Evolutionary conservation across 2,888 invertebrate species (phyloP).

Genomic region (Alcis repandata): DNA sequence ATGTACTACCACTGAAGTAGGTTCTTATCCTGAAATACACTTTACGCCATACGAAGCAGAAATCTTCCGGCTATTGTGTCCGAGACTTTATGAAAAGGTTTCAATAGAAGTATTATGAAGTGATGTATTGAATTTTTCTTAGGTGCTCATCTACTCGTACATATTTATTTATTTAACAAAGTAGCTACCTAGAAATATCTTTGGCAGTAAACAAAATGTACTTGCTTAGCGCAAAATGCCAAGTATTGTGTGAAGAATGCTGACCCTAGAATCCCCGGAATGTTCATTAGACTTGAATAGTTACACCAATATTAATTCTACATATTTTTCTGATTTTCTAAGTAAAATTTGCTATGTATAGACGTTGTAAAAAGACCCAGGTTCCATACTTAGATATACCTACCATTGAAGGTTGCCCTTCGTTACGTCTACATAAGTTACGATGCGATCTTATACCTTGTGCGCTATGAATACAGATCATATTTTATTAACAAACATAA

Average conservation of each 20-base stretch:
- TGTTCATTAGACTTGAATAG: too few relatives aligned
- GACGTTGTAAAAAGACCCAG: not conserved
- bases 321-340: too few relatives aligned
- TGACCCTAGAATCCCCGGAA: too few relatives aligned
- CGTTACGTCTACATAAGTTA: not conserved
- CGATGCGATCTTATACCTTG: not conserved
- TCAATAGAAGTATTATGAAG: not conserved
- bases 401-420: slow-evolving; percentile 3
- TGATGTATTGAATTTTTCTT: not conserved
- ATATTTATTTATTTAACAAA: too few relatives aligned
- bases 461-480: slow-evolving; percentile 1
- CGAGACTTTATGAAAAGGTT: slow-evolving; percentile 16
- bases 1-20: not conserved
- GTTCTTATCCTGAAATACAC: slow-evolving; percentile 11
- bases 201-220: too few relatives aligned
- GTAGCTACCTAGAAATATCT: too few relatives aligned
- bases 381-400: not conserved
- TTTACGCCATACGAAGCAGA: slow-evolving; percentile 13
- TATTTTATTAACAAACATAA: slow-evolving; percentile 5
- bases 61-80: slow-evolving; percentile 13
- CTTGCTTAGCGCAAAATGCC: too few relatives aligned
- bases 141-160: too few relatives aligned
- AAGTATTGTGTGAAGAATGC: too few relatives aligned
- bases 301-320: too few relatives aligned
- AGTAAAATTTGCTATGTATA: too few relatives aligned